Base-by-base conservation (phyloP, 1,140 invertebrate genomes). In the Diorhabda sublineata region DNA sequence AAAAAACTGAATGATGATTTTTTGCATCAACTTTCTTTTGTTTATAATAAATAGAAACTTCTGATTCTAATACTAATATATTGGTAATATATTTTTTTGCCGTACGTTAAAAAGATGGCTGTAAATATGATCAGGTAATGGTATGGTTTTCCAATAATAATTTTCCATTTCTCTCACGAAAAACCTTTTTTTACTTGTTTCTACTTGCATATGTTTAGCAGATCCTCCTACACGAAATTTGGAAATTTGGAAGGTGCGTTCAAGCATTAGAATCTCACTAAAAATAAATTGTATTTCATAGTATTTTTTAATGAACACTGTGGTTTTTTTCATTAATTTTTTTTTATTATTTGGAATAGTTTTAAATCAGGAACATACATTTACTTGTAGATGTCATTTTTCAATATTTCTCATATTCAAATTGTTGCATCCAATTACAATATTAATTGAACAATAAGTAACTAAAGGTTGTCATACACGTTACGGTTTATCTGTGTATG, bases 41-140 rank as follows among this genome's bases (percentile, higher is more conserved):
- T 26, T 26, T 26, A 26, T 26, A 26, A 26, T 26, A 26, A 26
- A 26, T 26, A 26, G 26, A 26, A 26, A 26, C 26, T 52, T 52
- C n/a, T n/a, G 67, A 71, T 70, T 69, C 75, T 61, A 68, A 72
- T 76, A 77, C 76, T 77, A 77, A 77, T 77, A 71, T 65, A 74
- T 74, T 77, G 75, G 75, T 77, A 74, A 72, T 77, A 73, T 77
- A 77, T 77, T 77, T 77, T 77, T 76, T 75, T 76, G 72, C 74
- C 71, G 70, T 74, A 75, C 75, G 68, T 73, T 71, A 66, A 70
- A 69, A 71, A 72, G 76, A 77, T 72, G 76, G 75, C 74, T 70
- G 64, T 72, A 71, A 67, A 45, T 45, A 60, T 52, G 47, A 74
- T 67, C 76, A 77, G 76, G 76, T 77, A 77, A 77, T 75, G 71